These are phyloP conservation scores for Noctua comes DNA, from an alignment of 2,888 invertebrate genomes.

Conservation along the genomic window DNA sequence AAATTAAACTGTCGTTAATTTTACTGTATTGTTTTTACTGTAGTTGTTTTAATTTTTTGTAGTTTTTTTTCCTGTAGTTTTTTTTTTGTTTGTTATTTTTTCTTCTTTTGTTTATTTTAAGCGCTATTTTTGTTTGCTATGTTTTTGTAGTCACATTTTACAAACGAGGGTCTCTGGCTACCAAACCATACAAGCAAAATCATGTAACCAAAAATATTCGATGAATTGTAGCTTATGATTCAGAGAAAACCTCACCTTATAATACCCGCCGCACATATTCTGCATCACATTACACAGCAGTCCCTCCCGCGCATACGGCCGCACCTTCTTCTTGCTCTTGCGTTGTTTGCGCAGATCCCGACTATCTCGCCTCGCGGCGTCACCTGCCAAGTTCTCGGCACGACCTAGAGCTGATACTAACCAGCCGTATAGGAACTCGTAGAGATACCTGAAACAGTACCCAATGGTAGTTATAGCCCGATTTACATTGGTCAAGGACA, in stretches of 20 bases:
- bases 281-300: conserved; percentile 97
- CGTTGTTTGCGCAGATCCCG: conserved; percentile 80
- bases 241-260: conserved; percentile 91
- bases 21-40: no score
- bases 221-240: neutral
- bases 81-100: no score
- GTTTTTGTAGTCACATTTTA: no score
- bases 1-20: no score
- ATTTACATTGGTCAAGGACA: neutral
- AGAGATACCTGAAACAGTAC: conserved; percentile 93
- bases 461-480: neutral
- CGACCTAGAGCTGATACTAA: conserved; percentile 96
- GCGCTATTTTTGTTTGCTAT: no score
- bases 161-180: no score
- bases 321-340: conserved; percentile 92
- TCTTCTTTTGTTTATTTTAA: no score
- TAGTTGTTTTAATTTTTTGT: no score
- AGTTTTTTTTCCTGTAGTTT: no score
- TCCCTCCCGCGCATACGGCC: conserved; percentile 95
- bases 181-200: no score
- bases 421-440: conserved; percentile 98
- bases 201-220: no score
- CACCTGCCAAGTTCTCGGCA: conserved; percentile 95
- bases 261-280: conserved; percentile 98
- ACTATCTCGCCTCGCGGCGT: conserved; percentile 84